Evolutionary conservation across 2,113 vertebrate genomes (phyloP), one percentile per base, ranked within the genome.

Genomic region (Vireo altiloquus): DNA sequence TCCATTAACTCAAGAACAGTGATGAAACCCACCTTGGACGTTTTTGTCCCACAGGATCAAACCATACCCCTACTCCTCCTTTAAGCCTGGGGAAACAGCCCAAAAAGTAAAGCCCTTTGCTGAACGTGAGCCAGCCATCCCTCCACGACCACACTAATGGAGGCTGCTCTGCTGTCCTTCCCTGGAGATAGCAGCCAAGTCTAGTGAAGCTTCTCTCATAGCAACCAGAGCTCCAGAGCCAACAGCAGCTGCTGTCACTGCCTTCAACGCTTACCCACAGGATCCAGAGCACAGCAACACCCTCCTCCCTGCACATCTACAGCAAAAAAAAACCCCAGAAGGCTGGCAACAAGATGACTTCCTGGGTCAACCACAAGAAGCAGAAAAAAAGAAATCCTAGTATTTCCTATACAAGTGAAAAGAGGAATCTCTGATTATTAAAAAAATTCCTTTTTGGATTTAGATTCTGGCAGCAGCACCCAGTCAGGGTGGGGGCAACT

Each of bases 201-300:
- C 98, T 97, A 98, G 97, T 98, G 97, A 98, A 98, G 98, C 98
- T 98, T 98, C 97, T 98, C 98, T 98, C 98, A 97, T 98, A 98
- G 98, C 98, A 98, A 98, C 98, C 97, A 97, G 97, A 97, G 98
- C 97, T 98, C 97, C 95, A 95, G 96, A 98, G 98, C 98, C 97
- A 97, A 95, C 95, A 93, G 97, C 98, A 98, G 98, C 98, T 98
- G 98, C 97, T 93, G 97, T 97, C 95, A 92, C 97, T 82, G 97
- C 97, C 97, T 97, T 95, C 94, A 97, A 97, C 63, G 96, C 96
- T 96, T 97, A 97, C 97, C 94, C 98, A 98, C 95, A 96, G 96
- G 97, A 98, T 97, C 96, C 96, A 97, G 97, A 96, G 97, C 95
- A 96, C 92, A 96, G 97, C 97, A 98, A 97, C 97, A 97, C 96